These are phyloP conservation scores for Synaphobranchus kaupii DNA, from an alignment of 2,797 vertebrate genomes.

Conservation along the genomic window DNA sequence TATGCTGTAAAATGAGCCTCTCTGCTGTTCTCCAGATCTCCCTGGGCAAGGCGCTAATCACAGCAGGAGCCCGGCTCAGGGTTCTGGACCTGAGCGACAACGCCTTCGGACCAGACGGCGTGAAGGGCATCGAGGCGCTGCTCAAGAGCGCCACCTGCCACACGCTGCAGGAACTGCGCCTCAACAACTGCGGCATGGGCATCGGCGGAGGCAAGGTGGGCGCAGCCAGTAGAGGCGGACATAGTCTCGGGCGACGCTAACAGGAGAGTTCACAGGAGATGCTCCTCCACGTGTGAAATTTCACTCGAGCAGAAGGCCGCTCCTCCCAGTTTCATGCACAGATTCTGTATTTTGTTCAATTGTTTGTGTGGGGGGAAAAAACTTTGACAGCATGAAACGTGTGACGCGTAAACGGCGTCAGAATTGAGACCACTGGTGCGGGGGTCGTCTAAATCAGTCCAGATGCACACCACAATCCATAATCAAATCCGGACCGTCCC, in stretches of 20 bases:
- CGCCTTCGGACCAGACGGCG: constrained; percentile 93
- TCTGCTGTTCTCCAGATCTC: constrained; percentile 69
- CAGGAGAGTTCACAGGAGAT: not conserved
- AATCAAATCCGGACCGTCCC: not conserved
- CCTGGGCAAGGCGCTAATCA: constrained; percentile 83
- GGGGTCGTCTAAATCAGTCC: not conserved
- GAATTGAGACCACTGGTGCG: not conserved
- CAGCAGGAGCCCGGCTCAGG: constrained; percentile 84
- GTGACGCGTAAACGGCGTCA: not conserved
- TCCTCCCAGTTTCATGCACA: not conserved
- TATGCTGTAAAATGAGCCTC: not conserved
- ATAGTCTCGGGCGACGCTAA: not conserved
- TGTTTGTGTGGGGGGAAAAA: not conserved
- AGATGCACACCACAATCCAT: not conserved
- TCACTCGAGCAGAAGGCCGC: not conserved
- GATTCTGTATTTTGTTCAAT: not conserved
- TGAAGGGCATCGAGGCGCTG: constrained; percentile 87
- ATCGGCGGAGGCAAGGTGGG: constrained; percentile 91
- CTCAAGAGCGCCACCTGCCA: constrained; percentile 87
- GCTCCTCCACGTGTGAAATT: not conserved
- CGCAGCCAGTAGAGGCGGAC: not conserved
- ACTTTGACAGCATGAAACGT: not conserved
- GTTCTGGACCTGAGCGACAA: constrained; percentile 96
- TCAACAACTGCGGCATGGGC: constrained; percentile 98
- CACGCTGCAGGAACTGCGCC: constrained; percentile 83